These are phyloP conservation scores for Mimumesa dahlbomi DNA, from an alignment of 2,888 invertebrate species.

Conservation along the genomic window DNA sequence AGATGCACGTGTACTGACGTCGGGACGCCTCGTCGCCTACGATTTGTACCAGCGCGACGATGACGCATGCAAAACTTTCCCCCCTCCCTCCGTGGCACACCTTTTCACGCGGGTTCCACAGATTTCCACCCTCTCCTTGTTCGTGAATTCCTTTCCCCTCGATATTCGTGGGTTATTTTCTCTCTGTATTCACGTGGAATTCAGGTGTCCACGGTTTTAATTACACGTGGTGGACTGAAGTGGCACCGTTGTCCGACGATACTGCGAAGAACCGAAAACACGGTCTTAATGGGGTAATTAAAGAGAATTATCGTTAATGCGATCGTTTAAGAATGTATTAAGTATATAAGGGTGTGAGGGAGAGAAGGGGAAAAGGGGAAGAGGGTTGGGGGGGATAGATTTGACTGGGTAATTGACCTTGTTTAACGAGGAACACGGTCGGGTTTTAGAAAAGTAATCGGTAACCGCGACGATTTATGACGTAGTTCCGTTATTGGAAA, in stretches of 20 bases:
- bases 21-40: slow-evolving; percentile 58
- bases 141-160: too few species aligned
- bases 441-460: too few species aligned
- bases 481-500: slow-evolving; percentile 55
- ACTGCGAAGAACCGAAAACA: background rate
- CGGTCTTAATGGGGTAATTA: slow-evolving; percentile 3
- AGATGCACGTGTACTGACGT: slow-evolving; percentile 62
- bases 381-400: too few species aligned
- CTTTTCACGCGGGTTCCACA: background rate
- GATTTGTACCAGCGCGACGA: slow-evolving; percentile 61
- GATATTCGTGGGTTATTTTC: too few species aligned
- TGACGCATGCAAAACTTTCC: slow-evolving; percentile 59
- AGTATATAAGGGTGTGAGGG: slow-evolving; percentile 25
- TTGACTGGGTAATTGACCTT: too few species aligned
- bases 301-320: background rate
- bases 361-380: background rate
- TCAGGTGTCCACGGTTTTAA: background rate
- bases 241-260: background rate
- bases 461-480: slow-evolving; percentile 43
- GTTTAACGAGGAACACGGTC: too few species aligned
- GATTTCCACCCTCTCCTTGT: too few species aligned
- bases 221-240: background rate
- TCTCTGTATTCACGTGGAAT: too few species aligned
- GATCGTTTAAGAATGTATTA: background rate
- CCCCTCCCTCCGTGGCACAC: slow-evolving; percentile 38